phyloP scores from a whole-genome alignment of 2,888 invertebrate genomes.

The Drosophila gaucha region DNA sequence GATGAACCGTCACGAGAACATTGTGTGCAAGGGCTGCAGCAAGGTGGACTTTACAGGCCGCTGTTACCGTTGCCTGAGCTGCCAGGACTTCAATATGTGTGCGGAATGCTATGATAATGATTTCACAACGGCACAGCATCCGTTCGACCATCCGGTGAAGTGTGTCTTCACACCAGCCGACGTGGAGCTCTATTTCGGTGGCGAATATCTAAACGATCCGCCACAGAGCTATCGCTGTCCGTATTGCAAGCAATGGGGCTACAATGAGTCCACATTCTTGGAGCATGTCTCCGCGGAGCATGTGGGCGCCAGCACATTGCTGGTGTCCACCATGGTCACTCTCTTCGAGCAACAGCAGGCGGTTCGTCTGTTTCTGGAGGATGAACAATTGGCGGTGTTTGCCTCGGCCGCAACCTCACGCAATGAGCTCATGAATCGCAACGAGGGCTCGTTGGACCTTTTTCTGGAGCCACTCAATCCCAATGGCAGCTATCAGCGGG shows the following conservation, averaged over 20 bases:
- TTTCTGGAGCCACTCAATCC: slow-evolving; percentile 61
- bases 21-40: slow-evolving; percentile 59
- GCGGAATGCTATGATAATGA: slow-evolving; percentile 59
- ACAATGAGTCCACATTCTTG: slow-evolving; percentile 63
- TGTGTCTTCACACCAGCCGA: slow-evolving; percentile 58
- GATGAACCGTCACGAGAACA: slow-evolving; percentile 65
- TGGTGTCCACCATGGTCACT: slow-evolving; percentile 65
- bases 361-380: slow-evolving; percentile 62
- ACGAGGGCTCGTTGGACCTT: slow-evolving; percentile 51
- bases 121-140: slow-evolving; percentile 52
- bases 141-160: slow-evolving; percentile 67
- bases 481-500: slow-evolving; percentile 61
- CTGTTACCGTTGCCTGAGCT: slow-evolving; percentile 64
- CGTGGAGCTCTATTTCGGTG: slow-evolving; percentile 63
- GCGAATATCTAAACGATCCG: slow-evolving; percentile 66
- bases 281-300: slow-evolving; percentile 59
- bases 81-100: slow-evolving; percentile 60
- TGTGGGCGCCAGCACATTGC: slow-evolving; percentile 49
- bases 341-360: slow-evolving; percentile 70
- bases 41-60: slow-evolving; percentile 53
- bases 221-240: slow-evolving; percentile 71
- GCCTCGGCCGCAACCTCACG: slow-evolving; percentile 56
- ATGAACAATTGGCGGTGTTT: slow-evolving; percentile 62
- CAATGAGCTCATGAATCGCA: slow-evolving; percentile 51
- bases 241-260: slow-evolving; percentile 70